Evolutionary conservation across 2,797 vertebrate species (phyloP).

Genomic region (Heteromormyrus szaboi): DNA sequence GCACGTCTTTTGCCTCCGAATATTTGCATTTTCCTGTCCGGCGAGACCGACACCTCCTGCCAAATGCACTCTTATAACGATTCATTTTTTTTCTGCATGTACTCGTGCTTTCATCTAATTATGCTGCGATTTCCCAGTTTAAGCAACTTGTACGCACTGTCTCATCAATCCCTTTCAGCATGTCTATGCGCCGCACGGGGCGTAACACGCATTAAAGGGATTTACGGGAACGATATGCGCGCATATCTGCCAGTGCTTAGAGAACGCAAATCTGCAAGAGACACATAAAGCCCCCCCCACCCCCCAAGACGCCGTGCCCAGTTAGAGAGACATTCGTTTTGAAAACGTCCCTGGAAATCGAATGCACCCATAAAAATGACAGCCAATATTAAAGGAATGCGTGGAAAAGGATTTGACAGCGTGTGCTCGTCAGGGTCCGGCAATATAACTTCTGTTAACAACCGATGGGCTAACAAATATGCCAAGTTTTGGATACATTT

Average conservation of each 20-base stretch:
- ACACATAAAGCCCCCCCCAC: background rate
- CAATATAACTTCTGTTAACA: background rate
- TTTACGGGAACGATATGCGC: constrained; percentile 7
- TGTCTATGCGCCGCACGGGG: constrained; percentile 23
- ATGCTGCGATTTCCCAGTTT: background rate
- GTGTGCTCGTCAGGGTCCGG: background rate
- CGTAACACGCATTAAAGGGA: constrained; percentile 34
- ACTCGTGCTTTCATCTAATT: background rate
- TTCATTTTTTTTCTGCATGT: constrained; percentile 19
- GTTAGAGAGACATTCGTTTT: constrained; percentile 33
- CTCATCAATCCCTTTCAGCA: constrained; percentile 16
- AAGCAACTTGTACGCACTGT: constrained; percentile 7
- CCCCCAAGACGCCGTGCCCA: constrained; percentile 3
- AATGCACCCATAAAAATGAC: constrained; percentile 33
- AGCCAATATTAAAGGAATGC: constrained; percentile 37
- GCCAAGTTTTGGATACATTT: background rate
- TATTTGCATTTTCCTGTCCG: background rate
- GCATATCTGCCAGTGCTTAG: constrained; percentile 32
- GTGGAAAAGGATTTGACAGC: constrained; percentile 19
- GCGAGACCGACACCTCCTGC: background rate
- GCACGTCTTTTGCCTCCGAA: background rate
- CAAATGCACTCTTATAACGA: constrained; percentile 16
- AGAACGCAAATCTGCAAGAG: constrained; percentile 32
- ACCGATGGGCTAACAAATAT: background rate
- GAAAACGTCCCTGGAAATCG: constrained; percentile 23